These are phyloP conservation scores for Ostrea denselamellosa DNA, from an alignment of 1,140 invertebrate species.

Conservation along the genomic window DNA sequence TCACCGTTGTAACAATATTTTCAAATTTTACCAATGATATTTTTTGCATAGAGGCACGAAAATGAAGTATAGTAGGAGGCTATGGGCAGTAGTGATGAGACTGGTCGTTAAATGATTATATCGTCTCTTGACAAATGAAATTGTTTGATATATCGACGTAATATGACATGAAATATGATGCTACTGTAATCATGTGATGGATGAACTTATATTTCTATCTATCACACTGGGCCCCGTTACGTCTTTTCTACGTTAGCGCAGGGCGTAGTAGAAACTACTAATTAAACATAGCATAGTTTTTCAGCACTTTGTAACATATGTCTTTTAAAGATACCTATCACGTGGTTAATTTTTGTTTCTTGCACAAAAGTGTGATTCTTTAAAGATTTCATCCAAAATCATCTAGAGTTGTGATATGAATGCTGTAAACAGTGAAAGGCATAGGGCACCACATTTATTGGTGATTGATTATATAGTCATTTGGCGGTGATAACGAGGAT, in stretches of 20 bases:
- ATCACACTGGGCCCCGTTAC: background rate
- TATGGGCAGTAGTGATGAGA: background rate
- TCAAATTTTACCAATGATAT: background rate
- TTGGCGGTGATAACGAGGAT: too few relatives aligned
- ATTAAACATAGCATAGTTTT: too few relatives aligned
- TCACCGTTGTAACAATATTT: background rate
- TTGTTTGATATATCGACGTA: slow-evolving; percentile 28
- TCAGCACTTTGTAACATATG: too few relatives aligned
- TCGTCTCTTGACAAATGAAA: slow-evolving; percentile 21
- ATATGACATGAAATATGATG: slow-evolving; percentile 32
- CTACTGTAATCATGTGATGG: slow-evolving; percentile 12
- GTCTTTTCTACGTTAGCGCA: background rate
- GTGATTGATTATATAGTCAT: too few relatives aligned
- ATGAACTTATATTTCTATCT: background rate
- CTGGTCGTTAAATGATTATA: slow-evolving; percentile 10
- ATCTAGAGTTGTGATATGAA: too few relatives aligned
- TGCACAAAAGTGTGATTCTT: too few relatives aligned
- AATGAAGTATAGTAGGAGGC: background rate
- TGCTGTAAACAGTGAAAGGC: too few relatives aligned
- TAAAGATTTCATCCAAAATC: too few relatives aligned
- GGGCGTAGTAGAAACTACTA: too few relatives aligned
- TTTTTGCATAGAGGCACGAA: background rate
- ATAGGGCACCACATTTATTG: too few relatives aligned
- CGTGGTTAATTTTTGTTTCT: too few relatives aligned
- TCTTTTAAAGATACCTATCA: too few relatives aligned